phyloP scores from a whole-genome alignment of 2,888 invertebrate species.

The Adineta ricciae region DNA sequence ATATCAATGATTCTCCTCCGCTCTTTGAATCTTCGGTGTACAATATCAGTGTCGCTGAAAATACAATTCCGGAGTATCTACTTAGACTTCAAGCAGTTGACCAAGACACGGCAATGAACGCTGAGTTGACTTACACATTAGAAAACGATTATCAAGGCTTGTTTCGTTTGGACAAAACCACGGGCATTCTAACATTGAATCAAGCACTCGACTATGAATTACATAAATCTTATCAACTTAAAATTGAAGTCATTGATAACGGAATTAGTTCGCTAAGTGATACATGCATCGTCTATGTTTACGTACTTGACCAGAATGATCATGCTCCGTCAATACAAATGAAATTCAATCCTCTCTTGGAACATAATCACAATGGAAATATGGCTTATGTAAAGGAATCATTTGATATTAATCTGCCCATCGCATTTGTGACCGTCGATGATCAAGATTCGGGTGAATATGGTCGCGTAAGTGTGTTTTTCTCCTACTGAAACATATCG shows the following conservation, averaged over 20 bases:
- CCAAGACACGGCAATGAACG: neutral
- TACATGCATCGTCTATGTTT: neutral
- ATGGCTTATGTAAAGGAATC: slow-evolving; percentile 9
- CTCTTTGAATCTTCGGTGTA: neutral
- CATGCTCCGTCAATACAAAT: neutral
- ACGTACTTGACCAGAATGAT: slow-evolving; percentile 22
- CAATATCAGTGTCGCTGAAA: neutral
- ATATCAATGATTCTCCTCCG: neutral
- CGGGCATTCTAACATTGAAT: neutral
- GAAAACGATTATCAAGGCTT: slow-evolving; percentile 7
- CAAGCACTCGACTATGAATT: slow-evolving; percentile 13
- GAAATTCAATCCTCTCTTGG: neutral
- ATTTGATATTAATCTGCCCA: slow-evolving; percentile 3
- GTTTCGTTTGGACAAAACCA: neutral
- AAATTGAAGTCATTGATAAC: neutral
- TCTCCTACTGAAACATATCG: too few relatives aligned
- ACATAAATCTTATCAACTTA: neutral
- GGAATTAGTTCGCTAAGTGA: neutral
- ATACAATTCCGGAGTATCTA: neutral
- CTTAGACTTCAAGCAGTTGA: neutral
- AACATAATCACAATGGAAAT: neutral
- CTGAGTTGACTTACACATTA: neutral
- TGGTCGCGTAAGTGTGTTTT: neutral
- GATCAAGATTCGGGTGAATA: slow-evolving; percentile 10
- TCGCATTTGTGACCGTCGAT: neutral